Conservation (phyloP, 2,797 vertebrate species). For the Eutrigla gurnardus region DNA sequence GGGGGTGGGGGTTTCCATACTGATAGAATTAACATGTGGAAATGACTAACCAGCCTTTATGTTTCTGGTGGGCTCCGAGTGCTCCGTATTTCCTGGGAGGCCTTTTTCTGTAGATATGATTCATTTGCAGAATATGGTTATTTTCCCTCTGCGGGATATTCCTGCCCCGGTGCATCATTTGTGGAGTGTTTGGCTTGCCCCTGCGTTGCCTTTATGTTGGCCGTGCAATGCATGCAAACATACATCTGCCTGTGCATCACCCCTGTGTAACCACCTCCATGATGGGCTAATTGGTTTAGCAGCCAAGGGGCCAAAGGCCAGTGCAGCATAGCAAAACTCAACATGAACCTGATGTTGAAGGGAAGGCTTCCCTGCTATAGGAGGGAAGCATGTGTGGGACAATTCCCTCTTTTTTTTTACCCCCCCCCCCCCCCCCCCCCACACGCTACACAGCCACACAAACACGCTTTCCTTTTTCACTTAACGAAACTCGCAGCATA, state of each 20-base stretch:
- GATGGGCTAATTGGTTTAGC: slow-evolving; percentile 88
- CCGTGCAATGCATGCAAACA: slow-evolving; percentile 52
- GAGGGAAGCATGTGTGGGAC: slow-evolving; percentile 80
- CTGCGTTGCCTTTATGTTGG: slow-evolving; percentile 39
- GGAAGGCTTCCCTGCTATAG: slow-evolving; percentile 67
- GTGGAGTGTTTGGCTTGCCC: slow-evolving; percentile 57
- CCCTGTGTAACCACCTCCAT: slow-evolving; percentile 81
- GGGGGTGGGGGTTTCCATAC: slow-evolving; percentile 70
- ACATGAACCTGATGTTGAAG: slow-evolving; percentile 87
- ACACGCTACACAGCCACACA: slow-evolving; percentile 9
- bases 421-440: slow-evolving; percentile 32
- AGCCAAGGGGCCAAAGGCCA: slow-evolving; percentile 84
- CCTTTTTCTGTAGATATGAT: slow-evolving; percentile 72
- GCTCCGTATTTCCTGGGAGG: slow-evolving; percentile 79
- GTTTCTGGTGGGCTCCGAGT: slow-evolving; percentile 73
- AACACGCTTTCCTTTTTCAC: slow-evolving; percentile 55
- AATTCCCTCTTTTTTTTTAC: slow-evolving; percentile 59
- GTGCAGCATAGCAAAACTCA: slow-evolving; percentile 82
- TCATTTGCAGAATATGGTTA: slow-evolving; percentile 75
- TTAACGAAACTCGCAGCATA: slow-evolving; percentile 59
- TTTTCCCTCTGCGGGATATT: slow-evolving; percentile 67
- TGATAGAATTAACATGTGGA: slow-evolving; percentile 86
- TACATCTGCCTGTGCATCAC: slow-evolving; percentile 69
- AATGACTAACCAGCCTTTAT: slow-evolving; percentile 77
- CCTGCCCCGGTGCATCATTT: slow-evolving; percentile 47